Base-by-base conservation (phyloP, 2,888 invertebrate genomes). In the Drosophila mercatorum region DNA sequence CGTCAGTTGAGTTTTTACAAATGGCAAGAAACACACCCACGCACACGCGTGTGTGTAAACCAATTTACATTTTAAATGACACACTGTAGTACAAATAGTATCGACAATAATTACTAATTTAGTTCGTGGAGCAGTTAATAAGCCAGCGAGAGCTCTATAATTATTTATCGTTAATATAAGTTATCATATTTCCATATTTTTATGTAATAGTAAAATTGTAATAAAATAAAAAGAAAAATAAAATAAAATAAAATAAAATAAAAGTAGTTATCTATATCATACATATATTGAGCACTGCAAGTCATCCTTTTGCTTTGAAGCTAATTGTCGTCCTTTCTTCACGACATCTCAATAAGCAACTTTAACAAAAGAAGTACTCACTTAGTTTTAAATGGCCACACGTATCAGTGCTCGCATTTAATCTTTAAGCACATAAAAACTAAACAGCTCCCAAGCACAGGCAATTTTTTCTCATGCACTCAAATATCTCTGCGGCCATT, bases 21-120 rank as follows among this genome's bases (percentile, higher is more conserved):
- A 66, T 31, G 49, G 28, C 51, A 46, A 46, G 49, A 22, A 26
- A 56, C 26, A 49, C 38, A 56, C 22, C 5, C 22, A 44, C 44
- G 10, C 43, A 43, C 5, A 10, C 5, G 10, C 2, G 8, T 1
- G 8, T 22, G 22, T 26, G 12, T 55, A 52, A 72, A 34, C 51
- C 56, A 62, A 78, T 72, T 64, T 72, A 44, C 59, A 78, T 49
- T 56, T 56, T 38, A 46, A 55, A 59, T 64, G 43, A 44, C 47
- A 41, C 40, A 47, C 22, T 26, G 56, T 41, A 40, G 47, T 59
- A 56, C 40, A 34, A 59, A 43, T 62, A 51, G 40, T 43, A 52
- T 53, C 22, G 43, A 49, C 31, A 43, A 57, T 51, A 60, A 67
- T 53, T 59, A 59, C 26, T 49, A 44, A 72, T 59, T 59, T 52